A percentile compares a stretch with the other conserved stretches of the same genome.
These are phyloP conservation scores for Polypterus bichir DNA, from an alignment of 2,113 vertebrate species.

Conservation along the genomic window DNA sequence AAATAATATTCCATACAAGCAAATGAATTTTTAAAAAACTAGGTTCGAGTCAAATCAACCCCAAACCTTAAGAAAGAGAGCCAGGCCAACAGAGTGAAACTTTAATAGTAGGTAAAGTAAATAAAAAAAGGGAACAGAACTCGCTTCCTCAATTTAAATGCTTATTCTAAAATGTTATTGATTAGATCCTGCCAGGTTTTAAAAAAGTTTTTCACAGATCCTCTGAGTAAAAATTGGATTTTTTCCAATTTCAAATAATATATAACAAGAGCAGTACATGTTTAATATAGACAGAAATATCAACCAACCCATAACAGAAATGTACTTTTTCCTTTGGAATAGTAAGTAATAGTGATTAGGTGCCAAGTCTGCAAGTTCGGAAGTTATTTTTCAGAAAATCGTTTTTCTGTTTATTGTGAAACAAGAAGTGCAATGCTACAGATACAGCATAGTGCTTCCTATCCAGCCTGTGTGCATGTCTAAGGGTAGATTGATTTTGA, in stretches of 20 bases:
- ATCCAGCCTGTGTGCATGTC: slow-evolving; percentile 32
- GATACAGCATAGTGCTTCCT: slow-evolving; percentile 23
- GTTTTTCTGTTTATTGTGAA: slow-evolving; percentile 26
- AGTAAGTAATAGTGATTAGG: slow-evolving; percentile 1
- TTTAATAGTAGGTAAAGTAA: too few relatives aligned
- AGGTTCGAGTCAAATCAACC: too few relatives aligned
- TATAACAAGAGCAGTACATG: slow-evolving; percentile 32
- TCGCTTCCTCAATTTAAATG: too few relatives aligned
- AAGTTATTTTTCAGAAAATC: slow-evolving; percentile 36
- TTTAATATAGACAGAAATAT: slow-evolving; percentile 29
- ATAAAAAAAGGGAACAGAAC: too few relatives aligned
- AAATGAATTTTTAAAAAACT: too few relatives aligned
- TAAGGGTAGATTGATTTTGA: slow-evolving; percentile 44
- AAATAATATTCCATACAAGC: too few relatives aligned
- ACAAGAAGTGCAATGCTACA: slow-evolving; percentile 37
- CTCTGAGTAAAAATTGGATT: too few relatives aligned
- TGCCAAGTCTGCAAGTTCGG: slow-evolving; percentile 23
- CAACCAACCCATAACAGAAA: slow-evolving; percentile 30
- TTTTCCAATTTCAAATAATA: slow-evolving; percentile 8
- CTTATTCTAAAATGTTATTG: too few relatives aligned
- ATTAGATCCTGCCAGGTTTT: too few relatives aligned
- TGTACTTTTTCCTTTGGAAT: slow-evolving; percentile 27
- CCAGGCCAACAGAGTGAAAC: too few relatives aligned
- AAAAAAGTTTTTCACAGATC: too few relatives aligned
- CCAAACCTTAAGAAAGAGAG: too few relatives aligned